Percentiles rank a stretch among this genome's conserved stretches.
Evolutionary conservation across 1,140 invertebrate species (phyloP).

Genomic region (Heliconius eleuchia): DNA sequence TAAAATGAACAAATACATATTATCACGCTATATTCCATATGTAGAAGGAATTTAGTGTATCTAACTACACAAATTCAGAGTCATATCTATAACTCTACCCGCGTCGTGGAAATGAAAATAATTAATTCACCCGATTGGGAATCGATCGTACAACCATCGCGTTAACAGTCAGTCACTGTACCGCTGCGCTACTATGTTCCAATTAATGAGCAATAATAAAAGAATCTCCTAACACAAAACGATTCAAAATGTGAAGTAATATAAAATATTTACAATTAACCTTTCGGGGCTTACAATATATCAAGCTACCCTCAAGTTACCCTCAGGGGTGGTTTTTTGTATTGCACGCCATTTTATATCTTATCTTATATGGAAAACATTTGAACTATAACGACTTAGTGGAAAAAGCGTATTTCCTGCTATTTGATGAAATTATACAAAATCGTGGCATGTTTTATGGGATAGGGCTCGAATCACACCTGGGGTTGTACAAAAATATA

Average conservation of each 20-base stretch:
- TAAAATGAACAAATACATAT: too few relatives aligned
- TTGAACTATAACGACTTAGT: slow-evolving; percentile 3
- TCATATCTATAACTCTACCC: too few relatives aligned
- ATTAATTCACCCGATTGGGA: too few relatives aligned
- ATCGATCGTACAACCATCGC: too few relatives aligned
- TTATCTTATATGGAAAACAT: neutral
- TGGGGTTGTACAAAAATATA: neutral
- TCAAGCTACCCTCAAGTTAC: slow-evolving; percentile 17
- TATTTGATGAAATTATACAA: neutral
- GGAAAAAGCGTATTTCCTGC: slow-evolving; percentile 2
- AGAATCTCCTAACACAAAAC: neutral
- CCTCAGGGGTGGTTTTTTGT: slow-evolving; percentile 6
- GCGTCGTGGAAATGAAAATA: too few relatives aligned
- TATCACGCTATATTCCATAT: too few relatives aligned
- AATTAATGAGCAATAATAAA: neutral
- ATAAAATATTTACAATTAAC: slow-evolving; percentile 8
- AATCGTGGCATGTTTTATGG: neutral
- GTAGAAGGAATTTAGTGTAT: too few relatives aligned
- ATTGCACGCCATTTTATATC: slow-evolving; percentile 21
- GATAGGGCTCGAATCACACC: neutral
- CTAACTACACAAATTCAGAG: too few relatives aligned
- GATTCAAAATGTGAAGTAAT: neutral
- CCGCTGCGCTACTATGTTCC: too few relatives aligned
- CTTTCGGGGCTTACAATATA: slow-evolving; percentile 14
- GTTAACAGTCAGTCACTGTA: too few relatives aligned